Conservation (phyloP, 2,888 invertebrate species). For the Steromphala cineraria region DNA sequence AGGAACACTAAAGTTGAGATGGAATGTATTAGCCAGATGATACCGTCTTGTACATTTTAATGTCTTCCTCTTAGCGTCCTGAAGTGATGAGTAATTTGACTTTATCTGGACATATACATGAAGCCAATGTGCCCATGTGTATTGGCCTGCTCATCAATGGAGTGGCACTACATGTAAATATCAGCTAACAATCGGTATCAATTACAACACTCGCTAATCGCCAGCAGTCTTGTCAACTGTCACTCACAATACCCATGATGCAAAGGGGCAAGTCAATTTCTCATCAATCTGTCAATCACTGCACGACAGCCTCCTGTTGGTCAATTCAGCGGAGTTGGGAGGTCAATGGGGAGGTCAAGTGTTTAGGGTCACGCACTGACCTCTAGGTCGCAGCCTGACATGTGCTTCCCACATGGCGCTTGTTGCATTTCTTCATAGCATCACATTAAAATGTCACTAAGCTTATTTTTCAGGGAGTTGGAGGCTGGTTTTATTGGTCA, state of each 20-base stretch:
- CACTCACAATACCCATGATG: conserved; percentile 1
- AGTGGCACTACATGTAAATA: background rate
- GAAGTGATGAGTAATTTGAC: no score
- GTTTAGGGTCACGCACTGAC: background rate
- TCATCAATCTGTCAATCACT: conserved; percentile 11
- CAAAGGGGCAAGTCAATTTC: conserved; percentile 20
- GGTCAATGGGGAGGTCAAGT: conserved; percentile 13
- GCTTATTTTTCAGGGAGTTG: conserved; percentile 16
- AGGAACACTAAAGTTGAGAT: no score
- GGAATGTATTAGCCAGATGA: no score
- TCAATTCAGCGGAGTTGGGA: background rate
- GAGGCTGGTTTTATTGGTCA: conserved; percentile 7
- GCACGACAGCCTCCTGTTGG: background rate
- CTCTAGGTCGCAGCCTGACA: background rate
- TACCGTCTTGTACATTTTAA: no score
- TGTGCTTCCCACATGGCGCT: conserved; percentile 6
- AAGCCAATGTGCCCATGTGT: background rate
- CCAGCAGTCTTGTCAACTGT: background rate
- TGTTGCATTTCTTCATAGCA: conserved; percentile 2
- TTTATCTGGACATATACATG: no score
- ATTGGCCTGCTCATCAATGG: background rate
- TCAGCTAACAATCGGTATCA: conserved; percentile 9
- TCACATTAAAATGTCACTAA: conserved; percentile 17
- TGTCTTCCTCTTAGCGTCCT: no score
- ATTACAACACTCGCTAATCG: background rate